A percentile compares a stretch with the other conserved stretches of the same genome.
Evolutionary conservation across 2,888 invertebrate species (phyloP).

Genomic region (Thyatira batis): DNA sequence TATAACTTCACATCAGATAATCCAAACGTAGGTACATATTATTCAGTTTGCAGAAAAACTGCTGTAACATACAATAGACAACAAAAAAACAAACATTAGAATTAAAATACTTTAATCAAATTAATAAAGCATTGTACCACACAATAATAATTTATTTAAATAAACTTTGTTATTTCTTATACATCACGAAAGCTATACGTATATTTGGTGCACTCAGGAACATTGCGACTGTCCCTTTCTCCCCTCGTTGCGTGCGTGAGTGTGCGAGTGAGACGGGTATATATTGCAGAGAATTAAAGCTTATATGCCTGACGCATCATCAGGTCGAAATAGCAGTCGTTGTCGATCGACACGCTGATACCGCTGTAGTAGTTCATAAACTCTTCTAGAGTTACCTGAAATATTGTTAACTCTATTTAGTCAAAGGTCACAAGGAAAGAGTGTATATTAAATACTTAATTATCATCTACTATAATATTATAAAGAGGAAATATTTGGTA

Average conservation of each 20-base stretch:
- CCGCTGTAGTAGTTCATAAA: slow-evolving; percentile 96
- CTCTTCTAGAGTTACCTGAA: slow-evolving; percentile 95
- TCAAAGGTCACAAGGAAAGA: too few relatives aligned
- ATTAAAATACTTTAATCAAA: slow-evolving; percentile 32
- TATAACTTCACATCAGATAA: too few relatives aligned
- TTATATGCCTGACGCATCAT: slow-evolving; percentile 97
- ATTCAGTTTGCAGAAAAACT: too few relatives aligned
- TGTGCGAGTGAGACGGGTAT: slow-evolving; percentile 18
- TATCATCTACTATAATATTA: too few relatives aligned
- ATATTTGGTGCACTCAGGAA: slow-evolving; percentile 18
- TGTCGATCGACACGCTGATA: slow-evolving; percentile 96
- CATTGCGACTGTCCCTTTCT: slow-evolving; percentile 13
- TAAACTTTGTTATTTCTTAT: neutral
- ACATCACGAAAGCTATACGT: neutral
- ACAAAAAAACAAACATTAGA: slow-evolving; percentile 3
- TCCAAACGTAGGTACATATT: too few relatives aligned
- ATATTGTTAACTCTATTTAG: slow-evolving; percentile 23
- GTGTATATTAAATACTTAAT: too few relatives aligned
- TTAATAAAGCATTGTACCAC: slow-evolving; percentile 36
- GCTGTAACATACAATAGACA: too few relatives aligned
- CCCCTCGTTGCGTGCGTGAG: slow-evolving; percentile 18
- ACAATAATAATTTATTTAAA: slow-evolving; percentile 24
- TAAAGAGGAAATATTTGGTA: too few relatives aligned
- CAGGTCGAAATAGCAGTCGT: slow-evolving; percentile 96
- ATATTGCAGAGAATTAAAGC: slow-evolving; percentile 77